Percentiles rank a stretch among this genome's conserved stretches.
Evolutionary conservation across 2,888 invertebrate species (phyloP).

Genomic region (Andrena fulva): DNA sequence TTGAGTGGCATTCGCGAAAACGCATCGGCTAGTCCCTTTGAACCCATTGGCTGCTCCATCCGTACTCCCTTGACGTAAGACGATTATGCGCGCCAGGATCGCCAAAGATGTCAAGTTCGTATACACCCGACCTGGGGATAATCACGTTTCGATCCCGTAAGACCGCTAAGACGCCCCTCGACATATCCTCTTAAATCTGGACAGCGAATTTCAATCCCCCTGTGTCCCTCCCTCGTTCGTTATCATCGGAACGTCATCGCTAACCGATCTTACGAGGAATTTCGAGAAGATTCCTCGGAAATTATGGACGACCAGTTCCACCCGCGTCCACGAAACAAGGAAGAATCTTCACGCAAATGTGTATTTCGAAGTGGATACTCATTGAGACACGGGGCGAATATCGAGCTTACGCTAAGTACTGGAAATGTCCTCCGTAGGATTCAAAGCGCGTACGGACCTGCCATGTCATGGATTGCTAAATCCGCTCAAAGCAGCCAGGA

Average conservation of each 20-base stretch:
- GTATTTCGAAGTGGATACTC: not conserved
- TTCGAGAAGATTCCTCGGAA: too few relatives aligned
- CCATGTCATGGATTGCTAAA: not conserved
- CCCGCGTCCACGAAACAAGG: not conserved
- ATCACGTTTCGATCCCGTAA: conserved; percentile 47
- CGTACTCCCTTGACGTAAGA: conserved; percentile 47
- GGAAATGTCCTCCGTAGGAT: not conserved
- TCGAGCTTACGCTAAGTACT: not conserved
- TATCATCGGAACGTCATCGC: not conserved
- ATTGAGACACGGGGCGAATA: not conserved
- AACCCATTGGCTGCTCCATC: conserved; percentile 50
- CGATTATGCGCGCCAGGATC: conserved; percentile 51
- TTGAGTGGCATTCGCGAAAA: conserved; percentile 59
- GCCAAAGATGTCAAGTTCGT: conserved; percentile 33
- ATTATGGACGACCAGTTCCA: not conserved
- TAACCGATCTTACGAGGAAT: not conserved
- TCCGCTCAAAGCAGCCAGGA: not conserved
- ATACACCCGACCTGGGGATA: conserved; percentile 29
- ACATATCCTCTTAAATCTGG: not conserved
- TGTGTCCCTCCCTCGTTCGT: not conserved
- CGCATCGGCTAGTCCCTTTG: conserved; percentile 68
- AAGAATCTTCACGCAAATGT: not conserved
- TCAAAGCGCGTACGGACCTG: not conserved
- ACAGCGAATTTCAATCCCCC: not conserved
- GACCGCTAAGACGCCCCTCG: conserved; percentile 17